Conservation (phyloP, 2,888 invertebrate species). For the Plebejus argus region DNA sequence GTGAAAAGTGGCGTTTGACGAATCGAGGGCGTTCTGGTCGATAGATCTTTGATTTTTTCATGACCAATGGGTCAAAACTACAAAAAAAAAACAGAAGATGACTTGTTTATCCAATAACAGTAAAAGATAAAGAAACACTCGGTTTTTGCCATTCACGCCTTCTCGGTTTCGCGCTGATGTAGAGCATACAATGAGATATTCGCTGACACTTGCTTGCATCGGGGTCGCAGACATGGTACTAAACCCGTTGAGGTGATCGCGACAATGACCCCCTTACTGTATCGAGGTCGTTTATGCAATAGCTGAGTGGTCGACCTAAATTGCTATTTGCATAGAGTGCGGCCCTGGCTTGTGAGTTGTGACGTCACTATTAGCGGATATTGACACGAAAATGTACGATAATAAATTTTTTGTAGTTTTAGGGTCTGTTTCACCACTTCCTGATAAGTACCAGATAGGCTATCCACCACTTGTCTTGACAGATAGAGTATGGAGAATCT, state of each 20-base stretch:
- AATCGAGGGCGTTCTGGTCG: too few species aligned
- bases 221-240: conserved; percentile 79
- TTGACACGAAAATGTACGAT: neutral
- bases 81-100: neutral
- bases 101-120: neutral
- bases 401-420: too few species aligned
- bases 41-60: too few species aligned
- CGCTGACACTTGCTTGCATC: conserved; percentile 78
- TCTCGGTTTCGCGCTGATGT: neutral
- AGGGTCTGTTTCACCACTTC: too few species aligned
- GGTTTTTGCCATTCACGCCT: neutral
- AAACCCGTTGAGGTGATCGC: conserved; percentile 51
- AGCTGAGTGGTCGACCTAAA: conserved; percentile 64
- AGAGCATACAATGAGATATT: conserved; percentile 50
- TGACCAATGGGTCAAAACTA: neutral
- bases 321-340: conserved; percentile 51
- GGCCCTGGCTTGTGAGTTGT: conserved; percentile 11
- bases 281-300: conserved; percentile 77
- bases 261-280: conserved; percentile 77
- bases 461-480: too few species aligned
- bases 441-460: too few species aligned
- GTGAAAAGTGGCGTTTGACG: too few species aligned
- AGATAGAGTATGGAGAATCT: too few species aligned
- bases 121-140: neutral
- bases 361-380: neutral